A percentile compares a stretch with the other conserved stretches of the same genome.
Evolutionary conservation across 2,888 invertebrate species (phyloP).

Genomic region (Orchestes rusci): DNA sequence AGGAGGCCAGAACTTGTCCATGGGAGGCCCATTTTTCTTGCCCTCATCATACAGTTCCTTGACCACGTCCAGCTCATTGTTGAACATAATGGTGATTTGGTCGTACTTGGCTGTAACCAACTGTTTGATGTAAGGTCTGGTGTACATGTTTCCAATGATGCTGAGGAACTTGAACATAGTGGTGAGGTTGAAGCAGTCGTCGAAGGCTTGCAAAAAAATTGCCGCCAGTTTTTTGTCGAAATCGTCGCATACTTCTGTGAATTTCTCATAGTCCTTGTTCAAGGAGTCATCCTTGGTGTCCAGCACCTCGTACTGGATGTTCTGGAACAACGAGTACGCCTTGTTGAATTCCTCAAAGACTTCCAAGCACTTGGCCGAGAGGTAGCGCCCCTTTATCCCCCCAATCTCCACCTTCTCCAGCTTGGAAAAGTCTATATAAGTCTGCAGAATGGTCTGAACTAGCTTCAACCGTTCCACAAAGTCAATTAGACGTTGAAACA

Average conservation of each 20-base stretch:
- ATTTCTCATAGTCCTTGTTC: conserved; percentile 54
- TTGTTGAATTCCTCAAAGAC: conserved; percentile 40
- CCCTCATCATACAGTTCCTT: conserved; percentile 58
- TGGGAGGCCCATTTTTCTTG: conserved; percentile 46
- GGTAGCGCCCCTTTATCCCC: conserved; percentile 39
- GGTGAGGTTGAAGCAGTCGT: conserved; percentile 67
- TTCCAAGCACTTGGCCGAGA: conserved; percentile 38
- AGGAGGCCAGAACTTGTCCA: conserved; percentile 66
- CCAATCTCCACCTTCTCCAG: conserved; percentile 63
- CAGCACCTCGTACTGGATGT: conserved; percentile 68
- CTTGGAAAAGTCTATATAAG: conserved; percentile 75
- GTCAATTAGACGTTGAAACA: conserved; percentile 60
- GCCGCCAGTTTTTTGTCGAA: conserved; percentile 73
- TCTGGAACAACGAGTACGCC: conserved; percentile 42
- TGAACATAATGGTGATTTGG: conserved; percentile 57
- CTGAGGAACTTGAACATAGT: conserved; percentile 52
- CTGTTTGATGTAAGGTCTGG: conserved; percentile 64
- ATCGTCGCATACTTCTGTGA: conserved; percentile 57
- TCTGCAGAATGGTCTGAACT: conserved; percentile 64
- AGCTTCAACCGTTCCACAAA: conserved; percentile 58
- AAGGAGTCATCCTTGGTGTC: conserved; percentile 64
- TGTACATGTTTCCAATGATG: conserved; percentile 57
- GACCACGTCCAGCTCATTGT: conserved; percentile 56
- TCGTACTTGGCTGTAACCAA: conserved; percentile 64
- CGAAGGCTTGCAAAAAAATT: conserved; percentile 72